phyloP scores from a whole-genome alignment of 2,888 invertebrate species.

The Limnephilus rhombicus region DNA sequence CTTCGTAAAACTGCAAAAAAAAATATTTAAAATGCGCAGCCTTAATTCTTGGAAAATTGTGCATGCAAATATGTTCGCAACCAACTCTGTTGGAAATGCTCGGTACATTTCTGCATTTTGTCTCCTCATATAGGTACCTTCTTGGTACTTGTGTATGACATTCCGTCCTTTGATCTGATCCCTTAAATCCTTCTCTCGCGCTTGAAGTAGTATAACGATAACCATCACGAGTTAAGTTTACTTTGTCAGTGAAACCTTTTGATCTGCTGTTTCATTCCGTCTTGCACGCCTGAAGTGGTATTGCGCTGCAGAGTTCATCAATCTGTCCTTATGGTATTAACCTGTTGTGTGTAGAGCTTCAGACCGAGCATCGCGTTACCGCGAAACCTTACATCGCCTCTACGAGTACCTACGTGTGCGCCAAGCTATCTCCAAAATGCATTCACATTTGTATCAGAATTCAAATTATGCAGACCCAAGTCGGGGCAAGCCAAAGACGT shows the following conservation, averaged over 20 bases:
- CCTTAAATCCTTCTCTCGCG: neutral
- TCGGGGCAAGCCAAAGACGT: neutral
- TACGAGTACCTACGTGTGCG: neutral
- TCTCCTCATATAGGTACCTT: neutral
- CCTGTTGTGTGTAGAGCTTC: slow-evolving; percentile 9
- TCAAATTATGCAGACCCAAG: slow-evolving; percentile 23
- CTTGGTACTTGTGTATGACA: neutral
- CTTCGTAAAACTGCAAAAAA: neutral
- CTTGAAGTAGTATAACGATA: neutral
- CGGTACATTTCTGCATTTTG: neutral
- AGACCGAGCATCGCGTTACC: slow-evolving; percentile 13
- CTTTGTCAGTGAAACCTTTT: slow-evolving; percentile 6
- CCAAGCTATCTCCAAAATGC: slow-evolving; percentile 30
- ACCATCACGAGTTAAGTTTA: neutral
- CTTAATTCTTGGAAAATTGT: neutral
- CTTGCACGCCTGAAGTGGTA: slow-evolving; percentile 19
- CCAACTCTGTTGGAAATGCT: neutral
- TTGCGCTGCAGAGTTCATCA: slow-evolving; percentile 2
- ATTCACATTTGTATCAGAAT: slow-evolving; percentile 24
- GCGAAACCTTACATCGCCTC: slow-evolving; percentile 27
- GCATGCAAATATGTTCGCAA: neutral
- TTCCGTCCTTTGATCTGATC: neutral
- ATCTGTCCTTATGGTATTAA: slow-evolving; percentile 21
- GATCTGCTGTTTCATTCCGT: neutral
- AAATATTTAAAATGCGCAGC: neutral